Conservation (phyloP, 2,113 vertebrate genomes). For the Corythoichthys haematopterus region DNA sequence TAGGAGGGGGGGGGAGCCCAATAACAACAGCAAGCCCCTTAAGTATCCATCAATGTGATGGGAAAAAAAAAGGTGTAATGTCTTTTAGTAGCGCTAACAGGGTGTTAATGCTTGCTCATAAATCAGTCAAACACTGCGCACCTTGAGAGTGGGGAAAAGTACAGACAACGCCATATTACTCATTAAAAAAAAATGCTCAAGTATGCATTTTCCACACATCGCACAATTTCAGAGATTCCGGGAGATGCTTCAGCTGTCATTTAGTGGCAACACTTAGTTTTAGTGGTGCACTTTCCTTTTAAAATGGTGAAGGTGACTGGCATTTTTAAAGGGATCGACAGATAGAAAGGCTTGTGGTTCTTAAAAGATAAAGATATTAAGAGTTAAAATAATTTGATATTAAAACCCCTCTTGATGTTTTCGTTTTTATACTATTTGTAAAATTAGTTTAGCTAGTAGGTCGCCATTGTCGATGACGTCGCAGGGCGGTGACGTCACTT, state of each 20-base stretch:
- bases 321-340: conserved; percentile 52
- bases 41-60: conserved; percentile 2
- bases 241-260: conserved; percentile 8
- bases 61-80: background rate
- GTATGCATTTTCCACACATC: background rate
- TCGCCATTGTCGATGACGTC: too few relatives aligned
- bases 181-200: conserved; percentile 1
- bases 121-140: conserved; percentile 21
- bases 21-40: background rate
- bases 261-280: background rate
- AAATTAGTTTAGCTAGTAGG: too few relatives aligned
- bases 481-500: too few relatives aligned
- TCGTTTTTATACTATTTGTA: too few relatives aligned
- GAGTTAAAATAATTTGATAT: too few relatives aligned
- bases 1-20: background rate
- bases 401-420: too few relatives aligned
- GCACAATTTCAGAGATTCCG: background rate
- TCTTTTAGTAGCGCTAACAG: conserved; percentile 3
- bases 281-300: conserved; percentile 31
- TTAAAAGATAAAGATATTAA: too few relatives aligned
- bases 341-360: too few relatives aligned
- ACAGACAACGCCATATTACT: background rate
- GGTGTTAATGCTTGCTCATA: conserved; percentile 1
- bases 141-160: conserved; percentile 31
- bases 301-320: conserved; percentile 30